Evolutionary conservation across 2,888 invertebrate genomes (phyloP), one percentile per base, ranked within the genome.

Genomic region (Periphyllus acericola): DNA sequence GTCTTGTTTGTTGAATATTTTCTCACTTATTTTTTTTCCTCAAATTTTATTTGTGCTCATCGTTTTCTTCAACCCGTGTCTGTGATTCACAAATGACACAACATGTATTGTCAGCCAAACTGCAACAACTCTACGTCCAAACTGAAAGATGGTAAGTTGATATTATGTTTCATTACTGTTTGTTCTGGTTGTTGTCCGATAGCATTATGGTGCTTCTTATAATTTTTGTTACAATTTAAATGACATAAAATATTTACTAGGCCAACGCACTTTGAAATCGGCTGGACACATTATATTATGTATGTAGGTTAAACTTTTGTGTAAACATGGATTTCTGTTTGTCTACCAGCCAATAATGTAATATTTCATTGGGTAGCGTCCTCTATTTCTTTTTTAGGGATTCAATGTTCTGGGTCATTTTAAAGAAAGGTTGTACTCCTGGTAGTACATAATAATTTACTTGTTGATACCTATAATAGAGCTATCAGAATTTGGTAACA

Each of bases 81-180:
- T 46, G 66, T 75, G 25, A 46, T 87, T 78, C 32, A 87, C 87
- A 80, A 87, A 87, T 87, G 87, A 87, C 87, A 89, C 86, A 90
- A 74, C 71, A 91, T 91, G 91, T 90, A 91, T 90, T 91, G 90
- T 90, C 90, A 90, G 91, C 90, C 90, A 91, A 91, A 90, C 90
- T 90, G 89, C 89, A 90, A 90, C 89, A 90, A 90, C 89, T 90
- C 90, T 85, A 90, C 91, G 89, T 89, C 90, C 86, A 91, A 91
- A 90, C 89, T 90, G 81, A 91, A 91, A 90, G 91, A 91, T 90
- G 91, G 91, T 91, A 89, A 90, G 90, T 90, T 3, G n/a, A 78
- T 66, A 76, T 4, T 66, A 76, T 4, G 19, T 5, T 72, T 74
- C 11, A 21, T 60, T 74, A 46, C 46, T 2, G 8, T 46, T 80